These are phyloP conservation scores for Piezodorus guildinii DNA, from an alignment of 1,140 invertebrate species.

Conservation along the genomic window DNA sequence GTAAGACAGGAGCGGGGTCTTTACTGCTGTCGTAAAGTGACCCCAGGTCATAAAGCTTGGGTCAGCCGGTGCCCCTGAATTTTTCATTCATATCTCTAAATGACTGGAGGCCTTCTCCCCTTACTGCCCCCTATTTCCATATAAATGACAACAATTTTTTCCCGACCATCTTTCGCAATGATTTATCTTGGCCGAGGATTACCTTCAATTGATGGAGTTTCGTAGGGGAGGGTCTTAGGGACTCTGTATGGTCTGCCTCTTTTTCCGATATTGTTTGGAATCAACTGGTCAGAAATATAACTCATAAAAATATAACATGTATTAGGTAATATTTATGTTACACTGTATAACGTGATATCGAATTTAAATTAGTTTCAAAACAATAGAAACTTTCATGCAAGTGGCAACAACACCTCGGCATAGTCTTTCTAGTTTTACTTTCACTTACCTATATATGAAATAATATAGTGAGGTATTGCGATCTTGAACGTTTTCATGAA, in stretches of 20 bases:
- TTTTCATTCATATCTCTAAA: slow-evolving; percentile 27
- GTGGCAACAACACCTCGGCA: too few species aligned
- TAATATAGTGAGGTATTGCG: too few species aligned
- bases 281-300: too few species aligned
- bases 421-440: too few species aligned
- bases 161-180: slow-evolving; percentile 17
- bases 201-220: slow-evolving; percentile 14
- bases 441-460: too few species aligned
- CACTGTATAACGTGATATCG: too few species aligned
- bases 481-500: too few species aligned
- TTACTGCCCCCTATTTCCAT: slow-evolving; percentile 25
- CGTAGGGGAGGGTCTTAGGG: neutral
- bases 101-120: slow-evolving; percentile 19
- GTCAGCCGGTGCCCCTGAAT: slow-evolving; percentile 14
- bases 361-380: too few species aligned
- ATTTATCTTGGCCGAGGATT: slow-evolving; percentile 17
- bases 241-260: neutral
- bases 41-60: slow-evolving; percentile 2
- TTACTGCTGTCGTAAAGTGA: slow-evolving; percentile 4
- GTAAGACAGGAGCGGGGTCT: neutral
- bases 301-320: too few species aligned
- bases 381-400: too few species aligned
- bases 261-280: too few species aligned
- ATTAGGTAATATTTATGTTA: too few species aligned
- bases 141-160: slow-evolving; percentile 27